Evolutionary conservation across 2,888 invertebrate genomes (phyloP).

Genomic region (Cataglyphis cursor): DNA sequence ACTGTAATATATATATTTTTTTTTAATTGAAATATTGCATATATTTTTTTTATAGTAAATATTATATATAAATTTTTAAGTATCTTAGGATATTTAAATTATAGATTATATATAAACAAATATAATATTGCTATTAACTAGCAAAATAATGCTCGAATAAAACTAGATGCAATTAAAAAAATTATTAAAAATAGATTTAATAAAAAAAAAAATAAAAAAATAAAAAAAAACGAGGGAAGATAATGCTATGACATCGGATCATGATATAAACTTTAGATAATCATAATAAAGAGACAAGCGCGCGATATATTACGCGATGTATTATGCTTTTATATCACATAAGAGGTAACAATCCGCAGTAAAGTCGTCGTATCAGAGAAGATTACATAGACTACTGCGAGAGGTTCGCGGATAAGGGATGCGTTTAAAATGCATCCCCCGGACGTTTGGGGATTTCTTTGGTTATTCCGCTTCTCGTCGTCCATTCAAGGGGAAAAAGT

Average conservation of each 20-base stretch:
- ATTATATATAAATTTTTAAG: background rate
- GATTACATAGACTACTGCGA: slow-evolving; percentile 39
- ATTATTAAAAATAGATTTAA: background rate
- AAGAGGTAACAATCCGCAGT: slow-evolving; percentile 35
- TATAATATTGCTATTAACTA: background rate
- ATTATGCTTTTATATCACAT: background rate
- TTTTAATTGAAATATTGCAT: background rate
- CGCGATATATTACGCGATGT: slow-evolving; percentile 1
- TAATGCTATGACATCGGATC: background rate
- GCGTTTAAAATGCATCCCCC: slow-evolving; percentile 40
- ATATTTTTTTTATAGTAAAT: background rate
- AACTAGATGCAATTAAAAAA: background rate
- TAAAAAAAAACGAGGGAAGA: background rate
- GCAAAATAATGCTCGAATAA: background rate
- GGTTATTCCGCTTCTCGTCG: slow-evolving; percentile 49
- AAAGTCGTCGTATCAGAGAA: slow-evolving; percentile 37
- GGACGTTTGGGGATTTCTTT: slow-evolving; percentile 59
- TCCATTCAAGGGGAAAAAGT: slow-evolving; percentile 69
- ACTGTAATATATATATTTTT: no score
- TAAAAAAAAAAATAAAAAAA: background rate
- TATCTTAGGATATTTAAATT: background rate
- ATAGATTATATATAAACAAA: background rate
- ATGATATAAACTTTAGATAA: background rate
- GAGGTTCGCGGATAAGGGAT: slow-evolving; percentile 33
- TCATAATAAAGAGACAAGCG: slow-evolving; percentile 18